Evolutionary conservation across 2,113 vertebrate genomes (phyloP).

Genomic region (Euleptes europaea): DNA sequence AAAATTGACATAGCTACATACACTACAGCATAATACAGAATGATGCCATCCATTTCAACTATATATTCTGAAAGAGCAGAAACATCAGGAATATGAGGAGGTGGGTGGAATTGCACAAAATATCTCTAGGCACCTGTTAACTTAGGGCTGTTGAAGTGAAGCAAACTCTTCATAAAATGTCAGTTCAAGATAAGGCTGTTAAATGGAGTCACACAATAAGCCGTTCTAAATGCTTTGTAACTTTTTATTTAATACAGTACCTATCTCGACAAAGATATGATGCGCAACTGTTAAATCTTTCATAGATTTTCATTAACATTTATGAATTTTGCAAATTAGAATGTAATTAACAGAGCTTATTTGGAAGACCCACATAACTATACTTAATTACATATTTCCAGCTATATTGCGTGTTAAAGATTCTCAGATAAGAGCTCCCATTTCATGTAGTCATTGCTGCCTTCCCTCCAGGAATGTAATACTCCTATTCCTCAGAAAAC

Average conservation of each 20-base stretch:
- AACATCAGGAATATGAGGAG: background rate
- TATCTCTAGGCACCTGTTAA: background rate
- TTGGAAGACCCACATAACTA: background rate
- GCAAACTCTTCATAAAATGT: background rate
- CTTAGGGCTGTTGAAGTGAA: background rate
- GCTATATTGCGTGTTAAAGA: conserved; percentile 5
- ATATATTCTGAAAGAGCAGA: background rate
- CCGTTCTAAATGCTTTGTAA: background rate
- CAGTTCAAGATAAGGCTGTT: background rate
- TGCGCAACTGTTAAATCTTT: conserved; percentile 1
- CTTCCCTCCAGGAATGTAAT: background rate
- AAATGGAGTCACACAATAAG: background rate
- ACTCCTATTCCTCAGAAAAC: background rate
- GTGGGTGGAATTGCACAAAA: too few species aligned
- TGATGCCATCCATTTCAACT: background rate
- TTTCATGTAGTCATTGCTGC: background rate
- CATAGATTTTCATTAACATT: conserved; percentile 8
- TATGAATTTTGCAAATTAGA: conserved; percentile 1
- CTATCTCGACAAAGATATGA: background rate
- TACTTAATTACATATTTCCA: background rate
- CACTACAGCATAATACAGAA: background rate
- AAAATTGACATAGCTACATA: background rate
- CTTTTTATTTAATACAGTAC: background rate
- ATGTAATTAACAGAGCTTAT: background rate
- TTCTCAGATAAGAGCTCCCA: background rate